Evolutionary conservation across 1,140 invertebrate species (phyloP).

Genomic region (Drosophila cardini): DNA sequence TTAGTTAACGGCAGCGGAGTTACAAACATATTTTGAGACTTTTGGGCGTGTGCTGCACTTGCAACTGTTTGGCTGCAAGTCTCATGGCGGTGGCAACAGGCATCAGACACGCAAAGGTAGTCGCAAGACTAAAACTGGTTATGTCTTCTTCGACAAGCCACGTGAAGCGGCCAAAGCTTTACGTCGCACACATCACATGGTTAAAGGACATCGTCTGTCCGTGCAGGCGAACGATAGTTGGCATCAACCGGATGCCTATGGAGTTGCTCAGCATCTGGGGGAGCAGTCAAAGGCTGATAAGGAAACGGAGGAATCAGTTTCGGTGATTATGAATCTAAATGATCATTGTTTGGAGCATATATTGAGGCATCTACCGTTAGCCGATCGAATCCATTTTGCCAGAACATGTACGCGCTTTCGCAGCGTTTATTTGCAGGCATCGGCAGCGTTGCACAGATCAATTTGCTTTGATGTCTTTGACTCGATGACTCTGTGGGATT

Average conservation of each 20-base stretch:
- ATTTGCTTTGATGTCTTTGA: conserved; percentile 22
- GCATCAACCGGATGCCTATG: conserved; percentile 54
- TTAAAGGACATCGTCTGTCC: conserved; percentile 15
- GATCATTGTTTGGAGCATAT: conserved; percentile 41
- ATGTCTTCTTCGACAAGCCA: conserved; percentile 33
- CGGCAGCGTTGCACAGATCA: conserved; percentile 9
- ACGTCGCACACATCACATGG: conserved; percentile 10
- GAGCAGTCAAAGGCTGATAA: neutral
- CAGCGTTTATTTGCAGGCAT: conserved; percentile 20
- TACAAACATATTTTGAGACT: conserved; percentile 32
- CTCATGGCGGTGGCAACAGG: neutral
- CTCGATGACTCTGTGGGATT: conserved; percentile 47
- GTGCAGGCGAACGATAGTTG: conserved; percentile 53
- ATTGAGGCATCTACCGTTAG: conserved; percentile 8
- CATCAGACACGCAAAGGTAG: neutral
- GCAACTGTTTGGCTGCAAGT: conserved; percentile 11
- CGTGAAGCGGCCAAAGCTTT: conserved; percentile 34
- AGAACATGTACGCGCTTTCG: conserved; percentile 36
- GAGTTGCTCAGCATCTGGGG: neutral
- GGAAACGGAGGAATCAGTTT: neutral
- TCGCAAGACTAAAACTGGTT: conserved; percentile 19
- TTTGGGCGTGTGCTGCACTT: conserved; percentile 35
- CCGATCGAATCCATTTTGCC: conserved; percentile 38
- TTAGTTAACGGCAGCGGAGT: conserved; percentile 8
- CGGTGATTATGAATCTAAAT: conserved; percentile 27